These are phyloP conservation scores for Centroberyx gerrardi DNA, from an alignment of 2,797 vertebrate species.

Conservation along the genomic window DNA sequence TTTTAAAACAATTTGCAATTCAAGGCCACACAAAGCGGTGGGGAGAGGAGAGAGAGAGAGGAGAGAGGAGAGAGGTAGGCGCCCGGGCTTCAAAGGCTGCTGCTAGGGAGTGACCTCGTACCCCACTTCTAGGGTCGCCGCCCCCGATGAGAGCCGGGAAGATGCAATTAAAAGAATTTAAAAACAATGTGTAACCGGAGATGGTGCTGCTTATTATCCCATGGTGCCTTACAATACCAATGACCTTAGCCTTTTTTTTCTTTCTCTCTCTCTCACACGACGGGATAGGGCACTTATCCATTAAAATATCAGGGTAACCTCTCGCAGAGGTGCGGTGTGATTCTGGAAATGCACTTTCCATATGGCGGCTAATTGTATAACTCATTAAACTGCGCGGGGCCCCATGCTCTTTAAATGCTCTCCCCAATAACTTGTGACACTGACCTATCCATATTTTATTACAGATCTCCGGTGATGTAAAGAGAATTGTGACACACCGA, in stretches of 20 bases:
- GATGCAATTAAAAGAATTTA: constrained; percentile 88
- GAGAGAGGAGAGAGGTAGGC: constrained; percentile 76
- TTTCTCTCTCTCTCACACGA: constrained; percentile 41
- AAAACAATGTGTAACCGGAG: constrained; percentile 83
- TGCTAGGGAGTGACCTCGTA: constrained; percentile 82
- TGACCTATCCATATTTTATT: constrained; percentile 7
- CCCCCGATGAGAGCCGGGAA: constrained; percentile 83
- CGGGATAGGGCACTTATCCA: constrained; percentile 57
- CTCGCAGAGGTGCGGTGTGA: constrained; percentile 44
- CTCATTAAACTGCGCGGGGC: constrained; percentile 57
- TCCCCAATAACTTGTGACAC: constrained; percentile 9
- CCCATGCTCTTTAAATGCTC: constrained; percentile 29
- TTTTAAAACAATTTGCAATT: constrained; percentile 95
- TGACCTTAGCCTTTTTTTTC: constrained; percentile 65
- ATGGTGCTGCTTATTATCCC: constrained; percentile 80
- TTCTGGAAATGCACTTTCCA: constrained; percentile 50
- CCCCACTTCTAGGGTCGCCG: constrained; percentile 83
- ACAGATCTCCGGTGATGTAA: constrained; percentile 20
- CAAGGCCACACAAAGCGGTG: constrained; percentile 90
- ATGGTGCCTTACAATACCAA: constrained; percentile 64
- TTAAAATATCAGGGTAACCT: constrained; percentile 71
- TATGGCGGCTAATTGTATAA: constrained; percentile 61
- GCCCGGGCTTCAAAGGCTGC: constrained; percentile 82
- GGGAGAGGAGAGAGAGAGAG: constrained; percentile 65
- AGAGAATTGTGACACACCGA: constrained; percentile 32